Evolutionary conservation across 1,140 invertebrate species (phyloP), one percentile per base, ranked within the genome.

Genomic region (Pantala flavescens): DNA sequence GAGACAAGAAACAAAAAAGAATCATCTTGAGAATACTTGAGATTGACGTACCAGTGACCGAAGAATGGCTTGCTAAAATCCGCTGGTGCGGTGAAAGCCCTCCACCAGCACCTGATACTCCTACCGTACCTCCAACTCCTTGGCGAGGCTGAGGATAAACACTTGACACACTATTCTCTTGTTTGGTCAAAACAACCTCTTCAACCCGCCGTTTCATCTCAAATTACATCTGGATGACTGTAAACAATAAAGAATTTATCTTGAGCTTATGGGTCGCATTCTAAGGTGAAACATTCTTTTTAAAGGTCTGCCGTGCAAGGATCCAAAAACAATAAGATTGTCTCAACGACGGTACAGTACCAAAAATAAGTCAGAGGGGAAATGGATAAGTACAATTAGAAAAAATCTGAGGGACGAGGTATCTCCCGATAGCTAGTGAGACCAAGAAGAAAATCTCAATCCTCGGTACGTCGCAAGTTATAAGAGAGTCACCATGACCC

Each of bases 191-290:
- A 71, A 79, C 80, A 70, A 80, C 79, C 78, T 87, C 86, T 81
- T 88, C 87, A 82, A 86, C 84, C 82, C 86, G 81, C 78, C 86
- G 86, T 83, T 88, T 87, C 87, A 88, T 88, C 82, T 86, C 86
- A 87, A 87, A 85, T 87, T 82, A 87, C 85, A 86, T 87, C 83
- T 83, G 83, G 83, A 82, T 82, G 80, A 80, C 85, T 86, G 77
- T 9, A 80, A 80, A 43, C 5, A 76, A 43, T 71, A 73, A 2
- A 7, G 70, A 63, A 74, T 74, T 9, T 5, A 23, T 70, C 11
- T 21, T 70, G 63, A 21, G 63, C 3, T 5, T n/a, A 70, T 7
- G 23, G 23, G n/a, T n/a, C 7, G 11, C 7, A 11, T 70, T 2
- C n/a, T 11, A 70, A 21, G 11, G 2, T 70, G 23, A 70, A 70